Evolutionary conservation across 1,140 invertebrate species (phyloP).

Genomic region (Drosophila sulfurigaster): DNA sequence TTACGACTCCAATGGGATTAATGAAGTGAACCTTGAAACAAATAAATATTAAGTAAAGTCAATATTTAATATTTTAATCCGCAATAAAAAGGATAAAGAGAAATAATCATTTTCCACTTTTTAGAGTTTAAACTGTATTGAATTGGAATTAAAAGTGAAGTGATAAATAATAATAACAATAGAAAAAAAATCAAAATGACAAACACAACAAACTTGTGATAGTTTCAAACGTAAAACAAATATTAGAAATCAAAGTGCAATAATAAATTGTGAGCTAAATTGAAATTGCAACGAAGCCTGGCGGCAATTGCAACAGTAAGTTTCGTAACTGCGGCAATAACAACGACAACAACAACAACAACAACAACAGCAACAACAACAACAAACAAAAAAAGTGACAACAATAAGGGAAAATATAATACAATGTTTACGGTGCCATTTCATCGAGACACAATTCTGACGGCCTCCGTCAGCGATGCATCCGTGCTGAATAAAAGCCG

Average conservation of each 20-base stretch:
- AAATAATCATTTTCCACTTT: background rate
- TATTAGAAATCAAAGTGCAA: constrained; percentile 25
- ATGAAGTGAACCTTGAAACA: too few species aligned
- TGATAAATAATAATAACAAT: background rate
- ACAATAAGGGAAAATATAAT: constrained; percentile 7
- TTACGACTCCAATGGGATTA: too few species aligned
- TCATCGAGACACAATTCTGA: constrained; percentile 83
- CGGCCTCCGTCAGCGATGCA: constrained; percentile 83
- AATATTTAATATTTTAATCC: too few species aligned
- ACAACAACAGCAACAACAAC: constrained; percentile 20
- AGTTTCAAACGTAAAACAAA: constrained; percentile 25
- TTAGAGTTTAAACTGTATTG: background rate
- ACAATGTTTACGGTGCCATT: constrained; percentile 84
- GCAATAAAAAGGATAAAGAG: too few species aligned
- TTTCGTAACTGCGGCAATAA: constrained; percentile 33
- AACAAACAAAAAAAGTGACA: constrained; percentile 16
- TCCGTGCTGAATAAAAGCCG: constrained; percentile 78
- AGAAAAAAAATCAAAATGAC: constrained; percentile 24
- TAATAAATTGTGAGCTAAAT: constrained; percentile 43
- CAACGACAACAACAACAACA: constrained; percentile 11
- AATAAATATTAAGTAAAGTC: too few species aligned
- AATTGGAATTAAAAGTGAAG: background rate
- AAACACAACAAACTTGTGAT: constrained; percentile 53
- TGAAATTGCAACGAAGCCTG: constrained; percentile 10
- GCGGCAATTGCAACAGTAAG: constrained; percentile 59